Evolutionary conservation across 1,140 invertebrate species (phyloP), one percentile per base, ranked within the genome.

Genomic region (Chymomyza costata): DNA sequence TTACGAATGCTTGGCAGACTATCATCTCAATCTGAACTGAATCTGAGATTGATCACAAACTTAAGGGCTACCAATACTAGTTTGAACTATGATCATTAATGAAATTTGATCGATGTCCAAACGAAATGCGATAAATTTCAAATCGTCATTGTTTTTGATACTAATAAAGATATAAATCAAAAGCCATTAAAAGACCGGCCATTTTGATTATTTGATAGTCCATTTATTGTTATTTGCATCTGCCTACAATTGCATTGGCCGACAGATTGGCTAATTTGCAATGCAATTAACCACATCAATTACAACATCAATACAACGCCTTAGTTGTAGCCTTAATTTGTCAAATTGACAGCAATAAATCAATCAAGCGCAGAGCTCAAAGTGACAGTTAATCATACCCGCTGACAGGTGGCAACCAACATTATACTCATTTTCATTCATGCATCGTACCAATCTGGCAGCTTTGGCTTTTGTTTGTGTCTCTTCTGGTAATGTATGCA

Each of bases 331-430:
- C 73, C 80, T 78, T 78, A 74, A 78, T 78, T 78, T 78, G 73
- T 78, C 73, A 80, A 78, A 78, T 78, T 73, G 73, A 78, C 73
- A 73, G 73, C 73, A 80, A 78, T 78, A 78, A 78, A 78, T 78
- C 73, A 63, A 78, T 78, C 73, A 80, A 28, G 48, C 67, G 61
- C 63, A n/a, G 67, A 80, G 73, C 59, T 80, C 57, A 39, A 67
- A 46, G 45, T 73, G 73, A 78, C 73, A 80, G 66, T 58, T 78
- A 78, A 80, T 78, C 73, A 78, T 65, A 80, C 38, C 48, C 66
- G 73, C 44, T 78, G 73, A 78, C 73, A 76, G 70, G 65, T 76
- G 70, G 58, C 43, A 40, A 15, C n/a, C 15, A 16, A 28, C 44
- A 41, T 43, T n/a, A 30, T 16, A 44, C 28, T 51, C 59, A 38